These are phyloP conservation scores for Aromia moschata DNA, from an alignment of 2,888 invertebrate genomes.

Conservation along the genomic window DNA sequence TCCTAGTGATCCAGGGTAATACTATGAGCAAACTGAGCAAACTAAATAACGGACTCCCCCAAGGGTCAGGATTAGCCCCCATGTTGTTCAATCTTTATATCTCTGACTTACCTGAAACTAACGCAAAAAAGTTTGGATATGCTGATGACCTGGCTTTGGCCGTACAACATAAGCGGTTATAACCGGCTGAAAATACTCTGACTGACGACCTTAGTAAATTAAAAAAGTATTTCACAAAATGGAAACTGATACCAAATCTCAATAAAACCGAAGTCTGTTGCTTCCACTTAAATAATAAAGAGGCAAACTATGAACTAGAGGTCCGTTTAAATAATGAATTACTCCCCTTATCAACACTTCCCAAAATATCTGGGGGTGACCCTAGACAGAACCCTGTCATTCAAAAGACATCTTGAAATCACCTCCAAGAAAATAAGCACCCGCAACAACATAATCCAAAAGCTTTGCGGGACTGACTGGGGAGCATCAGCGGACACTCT, in stretches of 20 bases:
- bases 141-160: conserved; percentile 23
- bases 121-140: conserved; percentile 19
- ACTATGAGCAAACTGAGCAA: conserved; percentile 15
- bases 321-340: too few relatives aligned
- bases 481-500: too few relatives aligned
- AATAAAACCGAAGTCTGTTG: not conserved
- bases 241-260: not conserved
- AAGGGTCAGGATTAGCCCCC: conserved; percentile 34
- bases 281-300: not conserved
- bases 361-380: too few relatives aligned
- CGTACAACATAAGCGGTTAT: not conserved
- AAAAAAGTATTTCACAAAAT: not conserved
- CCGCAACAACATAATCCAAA: too few relatives aligned
- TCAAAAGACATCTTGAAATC: too few relatives aligned
- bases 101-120: conserved; percentile 21
- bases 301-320: too few relatives aligned
- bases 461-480: too few relatives aligned
- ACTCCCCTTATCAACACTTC: too few relatives aligned
- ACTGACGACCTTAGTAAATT: not conserved
- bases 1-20: conserved; percentile 26
- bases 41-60: conserved; percentile 35
- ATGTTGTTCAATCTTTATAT: conserved; percentile 29
- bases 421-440: too few relatives aligned
- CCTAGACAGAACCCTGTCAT: too few relatives aligned
- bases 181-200: not conserved